Base-by-base conservation (phyloP, 2,888 invertebrate species). In the Plebejus argus region DNA sequence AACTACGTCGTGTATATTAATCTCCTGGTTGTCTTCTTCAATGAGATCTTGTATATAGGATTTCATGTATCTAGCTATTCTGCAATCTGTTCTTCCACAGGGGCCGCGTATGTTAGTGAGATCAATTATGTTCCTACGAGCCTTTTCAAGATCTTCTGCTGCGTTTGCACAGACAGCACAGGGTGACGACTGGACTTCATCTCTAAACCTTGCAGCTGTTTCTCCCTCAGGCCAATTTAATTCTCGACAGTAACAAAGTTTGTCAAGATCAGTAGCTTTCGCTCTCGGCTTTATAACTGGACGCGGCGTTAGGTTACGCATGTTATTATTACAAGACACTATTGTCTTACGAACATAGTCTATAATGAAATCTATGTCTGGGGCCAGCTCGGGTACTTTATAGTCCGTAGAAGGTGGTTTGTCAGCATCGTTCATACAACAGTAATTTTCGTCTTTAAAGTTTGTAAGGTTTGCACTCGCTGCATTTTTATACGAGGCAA, bases 291-390 rank as follows among this genome's bases (percentile, higher is more conserved):
- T 85, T 80, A 93, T 90, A 3, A 90, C 87, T 15, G 91, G 88
- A 15, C 89, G 88, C 75, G 93, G 93, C 39, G 93, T 93, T 78
- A 94, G 82, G 93, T 91, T 93, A 80, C 93, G 88, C 91, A 94
- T 90, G 80, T 93, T 92, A 81, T 94, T 93, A 82, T 94, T 92
- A 82, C 93, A 93, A 5, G 93, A 93, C 18, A 90, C 86, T 71
- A 94, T 90, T 12, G 92, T 90, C 80, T 91, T 92, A 70, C 91
- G 86, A 1, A 93, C 88, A 79, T 94, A 94, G 79, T 94, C 93
- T 72, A 89, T 84, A 76, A 94, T 93, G 78, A 83, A 88, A 81
- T 94, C 86, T 70, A 93, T 86, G 81, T 90, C 89, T 1, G 92
- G 93, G 79, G 89, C 87, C n/a, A 89, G 90, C 82, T 91, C 90